Conservation (phyloP, 2,888 invertebrate genomes). For the Boloria euphrosyne region DNA sequence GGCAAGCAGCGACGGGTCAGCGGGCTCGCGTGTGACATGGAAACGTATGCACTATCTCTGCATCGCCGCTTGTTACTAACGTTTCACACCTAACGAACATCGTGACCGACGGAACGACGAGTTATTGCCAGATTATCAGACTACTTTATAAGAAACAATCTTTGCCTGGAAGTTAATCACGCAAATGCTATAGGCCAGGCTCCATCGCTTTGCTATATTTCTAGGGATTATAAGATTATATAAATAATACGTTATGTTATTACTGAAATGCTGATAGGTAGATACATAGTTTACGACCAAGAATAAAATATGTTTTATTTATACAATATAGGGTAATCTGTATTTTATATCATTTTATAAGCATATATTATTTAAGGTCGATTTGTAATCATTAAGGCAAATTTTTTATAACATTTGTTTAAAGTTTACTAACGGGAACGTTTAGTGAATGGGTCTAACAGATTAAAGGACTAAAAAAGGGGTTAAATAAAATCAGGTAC, state of each 20-base stretch:
- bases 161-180: slow-evolving; percentile 7
- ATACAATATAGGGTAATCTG: too few relatives aligned
- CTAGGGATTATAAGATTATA: neutral
- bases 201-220: neutral
- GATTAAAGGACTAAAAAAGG: too few relatives aligned
- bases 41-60: slow-evolving; percentile 16
- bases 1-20: slow-evolving; percentile 2
- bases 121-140: slow-evolving; percentile 18
- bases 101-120: slow-evolving; percentile 15
- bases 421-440: too few relatives aligned
- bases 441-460: too few relatives aligned
- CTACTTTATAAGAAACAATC: slow-evolving; percentile 16
- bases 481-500: too few relatives aligned
- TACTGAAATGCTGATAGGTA: too few relatives aligned
- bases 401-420: too few relatives aligned
- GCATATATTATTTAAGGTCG: too few relatives aligned
- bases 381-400: too few relatives aligned
- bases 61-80: slow-evolving; percentile 8
- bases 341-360: too few relatives aligned
- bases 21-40: slow-evolving; percentile 19
- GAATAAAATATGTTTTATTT: too few relatives aligned
- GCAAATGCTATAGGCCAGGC: neutral
- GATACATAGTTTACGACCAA: too few relatives aligned
- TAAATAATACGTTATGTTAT: neutral
- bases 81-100: slow-evolving; percentile 20